These are phyloP conservation scores for Torymus texanus DNA, from an alignment of 2,888 invertebrate species.

Conservation along the genomic window DNA sequence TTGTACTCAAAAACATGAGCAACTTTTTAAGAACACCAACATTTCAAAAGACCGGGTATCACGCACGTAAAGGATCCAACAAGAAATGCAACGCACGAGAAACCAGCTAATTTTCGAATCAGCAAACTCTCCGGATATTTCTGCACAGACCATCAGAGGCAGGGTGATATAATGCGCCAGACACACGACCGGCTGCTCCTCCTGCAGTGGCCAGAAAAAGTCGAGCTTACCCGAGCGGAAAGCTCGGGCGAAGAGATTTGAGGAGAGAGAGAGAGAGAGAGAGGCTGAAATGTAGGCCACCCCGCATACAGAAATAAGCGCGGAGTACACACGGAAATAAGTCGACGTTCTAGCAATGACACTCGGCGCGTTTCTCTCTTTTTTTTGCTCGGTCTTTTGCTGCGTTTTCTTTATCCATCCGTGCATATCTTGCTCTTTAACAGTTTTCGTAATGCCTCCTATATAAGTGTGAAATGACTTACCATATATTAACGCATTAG, in stretches of 20 bases:
- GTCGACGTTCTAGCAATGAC: conserved; percentile 46
- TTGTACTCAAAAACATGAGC: no score
- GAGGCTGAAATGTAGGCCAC: conserved; percentile 61
- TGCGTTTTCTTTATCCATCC: background rate
- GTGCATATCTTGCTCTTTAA: background rate
- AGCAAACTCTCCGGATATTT: conserved; percentile 15
- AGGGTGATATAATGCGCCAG: conserved; percentile 19
- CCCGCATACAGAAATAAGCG: conserved; percentile 61
- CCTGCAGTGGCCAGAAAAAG: conserved; percentile 32
- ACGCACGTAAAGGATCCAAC: no score
- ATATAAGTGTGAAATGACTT: no score
- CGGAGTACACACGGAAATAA: conserved; percentile 55
- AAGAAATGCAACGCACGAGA: no score
- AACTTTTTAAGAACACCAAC: no score
- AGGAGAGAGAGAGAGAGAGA: background rate
- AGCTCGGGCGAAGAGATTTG: background rate
- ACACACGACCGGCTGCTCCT: conserved; percentile 3
- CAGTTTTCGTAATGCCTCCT: background rate
- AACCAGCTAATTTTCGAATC: background rate
- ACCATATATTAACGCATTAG: no score
- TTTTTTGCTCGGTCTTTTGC: background rate
- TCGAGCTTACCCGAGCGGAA: conserved; percentile 10
- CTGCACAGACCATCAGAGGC: background rate
- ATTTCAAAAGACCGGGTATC: no score
- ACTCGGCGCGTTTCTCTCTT: conserved; percentile 24